Evolutionary conservation across 2,113 vertebrate species (phyloP).

Genomic region (Anarhynchus alexandrinus): DNA sequence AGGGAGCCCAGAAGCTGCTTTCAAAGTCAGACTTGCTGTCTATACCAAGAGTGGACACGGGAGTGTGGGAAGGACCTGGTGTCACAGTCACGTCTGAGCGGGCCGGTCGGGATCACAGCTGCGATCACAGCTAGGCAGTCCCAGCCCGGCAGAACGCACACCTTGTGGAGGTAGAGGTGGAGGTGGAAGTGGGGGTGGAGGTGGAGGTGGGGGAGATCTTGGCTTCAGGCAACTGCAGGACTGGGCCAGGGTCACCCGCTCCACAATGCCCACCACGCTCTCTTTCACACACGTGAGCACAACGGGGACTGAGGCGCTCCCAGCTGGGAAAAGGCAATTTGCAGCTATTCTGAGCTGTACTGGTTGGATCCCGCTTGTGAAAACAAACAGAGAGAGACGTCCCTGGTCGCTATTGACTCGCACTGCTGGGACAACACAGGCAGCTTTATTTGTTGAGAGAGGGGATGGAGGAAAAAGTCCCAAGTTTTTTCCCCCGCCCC

Average conservation of each 20-base stretch:
- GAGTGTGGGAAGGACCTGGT: background rate
- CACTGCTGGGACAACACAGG: background rate
- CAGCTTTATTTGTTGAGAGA: background rate
- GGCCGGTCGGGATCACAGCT: rapidly evolving
- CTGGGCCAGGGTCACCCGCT: background rate
- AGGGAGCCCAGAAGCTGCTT: background rate
- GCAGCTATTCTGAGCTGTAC: background rate
- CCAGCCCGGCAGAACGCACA: background rate
- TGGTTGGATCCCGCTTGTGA: background rate
- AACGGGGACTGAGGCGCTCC: background rate
- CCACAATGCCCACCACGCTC: rapidly evolving
- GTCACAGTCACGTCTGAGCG: background rate
- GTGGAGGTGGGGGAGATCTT: background rate
- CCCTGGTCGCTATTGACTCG: background rate
- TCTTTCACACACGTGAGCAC: background rate
- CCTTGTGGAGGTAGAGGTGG: background rate
- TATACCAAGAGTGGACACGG: background rate
- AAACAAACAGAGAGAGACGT: background rate
- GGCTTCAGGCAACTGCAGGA: background rate
- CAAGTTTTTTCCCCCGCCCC: background rate
- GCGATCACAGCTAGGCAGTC: background rate
- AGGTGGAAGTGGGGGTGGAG: background rate
- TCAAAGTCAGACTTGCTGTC: background rate
- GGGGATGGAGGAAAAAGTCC: background rate
- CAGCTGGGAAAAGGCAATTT: slow-evolving; percentile 6